phyloP scores from a whole-genome alignment of 2,888 invertebrate species.

The Vesta saturnalis region DNA sequence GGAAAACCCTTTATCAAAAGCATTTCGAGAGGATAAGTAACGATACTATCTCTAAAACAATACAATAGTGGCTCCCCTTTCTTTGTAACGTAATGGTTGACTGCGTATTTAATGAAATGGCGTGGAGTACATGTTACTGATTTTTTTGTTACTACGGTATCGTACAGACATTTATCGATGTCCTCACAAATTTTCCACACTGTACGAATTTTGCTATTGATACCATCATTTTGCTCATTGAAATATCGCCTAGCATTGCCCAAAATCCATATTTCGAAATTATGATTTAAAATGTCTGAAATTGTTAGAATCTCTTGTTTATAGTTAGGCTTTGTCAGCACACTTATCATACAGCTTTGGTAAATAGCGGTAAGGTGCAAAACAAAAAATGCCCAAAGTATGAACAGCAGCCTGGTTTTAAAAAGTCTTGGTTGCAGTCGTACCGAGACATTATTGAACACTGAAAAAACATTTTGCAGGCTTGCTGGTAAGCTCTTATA shows the following conservation, averaged over 20 bases:
- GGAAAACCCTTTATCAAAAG: slow-evolving; percentile 56
- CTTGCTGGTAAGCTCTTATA: slow-evolving; percentile 33
- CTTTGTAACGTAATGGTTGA: slow-evolving; percentile 45
- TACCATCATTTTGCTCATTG: slow-evolving; percentile 26
- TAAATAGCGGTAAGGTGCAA: slow-evolving; percentile 48
- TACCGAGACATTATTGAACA: slow-evolving; percentile 44
- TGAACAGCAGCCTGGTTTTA: slow-evolving; percentile 43
- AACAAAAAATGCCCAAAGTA: slow-evolving; percentile 46
- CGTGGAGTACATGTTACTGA: slow-evolving; percentile 50
- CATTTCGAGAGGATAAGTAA: slow-evolving; percentile 55
- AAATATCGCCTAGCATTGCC: slow-evolving; percentile 45
- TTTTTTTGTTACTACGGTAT: slow-evolving; percentile 43
- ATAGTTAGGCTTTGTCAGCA: slow-evolving; percentile 47
- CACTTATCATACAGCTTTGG: slow-evolving; percentile 49
- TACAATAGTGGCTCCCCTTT: slow-evolving; percentile 46
- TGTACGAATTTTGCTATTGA: slow-evolving; percentile 24
- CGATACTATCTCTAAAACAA: slow-evolving; percentile 49
- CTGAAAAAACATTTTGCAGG: slow-evolving; percentile 42
- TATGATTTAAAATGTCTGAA: slow-evolving; percentile 46
- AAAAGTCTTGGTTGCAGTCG: slow-evolving; percentile 44
- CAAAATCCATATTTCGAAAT: slow-evolving; percentile 47
- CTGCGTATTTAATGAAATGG: slow-evolving; percentile 50
- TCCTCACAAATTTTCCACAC: slow-evolving; percentile 40
- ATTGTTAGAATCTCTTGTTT: slow-evolving; percentile 48
- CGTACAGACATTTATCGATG: slow-evolving; percentile 44